Base-by-base conservation (phyloP, 1,140 invertebrate genomes). In the Notospermus geniculatus region DNA sequence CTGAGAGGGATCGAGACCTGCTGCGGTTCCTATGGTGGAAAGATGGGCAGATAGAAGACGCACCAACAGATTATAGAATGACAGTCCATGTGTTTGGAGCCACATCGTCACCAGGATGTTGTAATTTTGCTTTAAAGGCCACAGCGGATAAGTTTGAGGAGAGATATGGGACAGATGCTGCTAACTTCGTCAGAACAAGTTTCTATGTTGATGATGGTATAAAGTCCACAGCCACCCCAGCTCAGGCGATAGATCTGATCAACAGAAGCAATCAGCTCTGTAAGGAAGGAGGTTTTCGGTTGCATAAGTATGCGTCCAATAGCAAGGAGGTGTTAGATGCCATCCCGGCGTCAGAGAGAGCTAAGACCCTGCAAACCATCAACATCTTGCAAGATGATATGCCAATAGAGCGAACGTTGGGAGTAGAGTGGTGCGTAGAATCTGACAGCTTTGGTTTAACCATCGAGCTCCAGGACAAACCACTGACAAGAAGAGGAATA, bases 141-240 rank as follows among this genome's bases (percentile, higher is more conserved):
- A 60, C 41, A 1, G 55, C 59, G 15, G 19, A 22, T 19, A 55
- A 58, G 22, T n/a, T 28, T 57, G n/a, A 28, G 19, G 19, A 25
- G 5, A 36, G 15, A 13, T 15, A 53, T 41, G 13, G 23, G 29
- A 53, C 61, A 17, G 1, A 13, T 30, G 66, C 56, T 15, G 45
- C 56, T n/a, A 22, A 39, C 15, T 59, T 57, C 11, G 45, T 68
- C 1, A 15, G 29, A 30, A 36, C 36, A 2, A 57, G 52, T 32
- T 60, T 67, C 46, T 68, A 66, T 54, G 63, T 68, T 17, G 66
- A 68, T 65, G 63, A 68, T 36, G 62, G 63, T 45, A 22, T 65
- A 9, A 62, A 59, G 17, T 55, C 63, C 2, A 30, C 53, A 1
- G 19, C 13, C 15, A n/a, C 13, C 23, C 27, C 23, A 41, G 30